A percentile compares a stretch with the other conserved stretches of the same genome.
Evolutionary conservation across 2,888 invertebrate genomes (phyloP).

Genomic region (Globia sparganii): DNA sequence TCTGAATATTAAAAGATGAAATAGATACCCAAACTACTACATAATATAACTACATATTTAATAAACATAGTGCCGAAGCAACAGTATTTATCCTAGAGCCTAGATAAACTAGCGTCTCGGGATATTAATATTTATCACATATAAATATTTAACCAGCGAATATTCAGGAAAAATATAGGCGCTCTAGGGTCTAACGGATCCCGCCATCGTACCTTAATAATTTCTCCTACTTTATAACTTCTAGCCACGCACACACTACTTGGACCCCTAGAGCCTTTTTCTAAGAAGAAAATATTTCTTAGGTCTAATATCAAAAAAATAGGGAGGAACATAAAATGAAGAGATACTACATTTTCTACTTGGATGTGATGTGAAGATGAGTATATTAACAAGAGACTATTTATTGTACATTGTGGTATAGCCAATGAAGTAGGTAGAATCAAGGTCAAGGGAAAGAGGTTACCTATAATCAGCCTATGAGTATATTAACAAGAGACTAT

Average conservation of each 20-base stretch:
- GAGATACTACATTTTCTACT: not conserved
- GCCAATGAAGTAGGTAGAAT: too few species aligned
- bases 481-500: not conserved
- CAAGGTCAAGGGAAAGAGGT: too few species aligned
- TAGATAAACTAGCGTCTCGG: conserved; percentile 27
- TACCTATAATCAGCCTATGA: too few species aligned
- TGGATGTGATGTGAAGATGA: not conserved
- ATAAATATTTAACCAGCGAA: conserved; percentile 31
- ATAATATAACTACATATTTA: not conserved
- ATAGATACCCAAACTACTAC: not conserved
- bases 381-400: not conserved
- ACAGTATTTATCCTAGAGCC: conserved; percentile 30
- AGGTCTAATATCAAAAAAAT: conserved; percentile 6
- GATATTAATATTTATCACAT: conserved; percentile 43
- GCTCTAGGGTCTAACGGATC: conserved; percentile 18
- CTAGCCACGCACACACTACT: conserved; percentile 22
- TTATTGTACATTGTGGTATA: too few species aligned
- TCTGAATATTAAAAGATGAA: not conserved
- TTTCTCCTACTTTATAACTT: conserved; percentile 34
- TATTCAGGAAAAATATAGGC: conserved; percentile 28
- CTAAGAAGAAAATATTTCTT: conserved; percentile 27
- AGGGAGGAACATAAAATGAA: not conserved
- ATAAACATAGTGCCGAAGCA: not conserved
- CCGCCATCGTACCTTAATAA: conserved; percentile 35
- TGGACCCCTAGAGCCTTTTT: conserved; percentile 14